phyloP scores from a whole-genome alignment of 2,888 invertebrate species.

The Deroplatys truncata region DNA sequence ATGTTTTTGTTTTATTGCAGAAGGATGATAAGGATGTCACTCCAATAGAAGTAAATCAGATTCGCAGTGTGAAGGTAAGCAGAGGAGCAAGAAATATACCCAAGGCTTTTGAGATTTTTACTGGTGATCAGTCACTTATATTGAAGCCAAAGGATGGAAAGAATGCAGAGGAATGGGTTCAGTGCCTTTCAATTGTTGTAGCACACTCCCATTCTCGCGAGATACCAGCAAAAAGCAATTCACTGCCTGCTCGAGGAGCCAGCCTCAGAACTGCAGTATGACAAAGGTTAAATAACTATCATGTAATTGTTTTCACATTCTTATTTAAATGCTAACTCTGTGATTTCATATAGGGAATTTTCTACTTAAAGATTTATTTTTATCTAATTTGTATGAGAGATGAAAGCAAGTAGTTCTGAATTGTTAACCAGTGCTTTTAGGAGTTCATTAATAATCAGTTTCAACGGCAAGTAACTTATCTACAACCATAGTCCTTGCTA shows the following conservation, averaged over 20 bases:
- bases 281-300: not conserved
- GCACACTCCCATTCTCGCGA: slow-evolving; percentile 66
- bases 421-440: too few species aligned
- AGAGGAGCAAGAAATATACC: slow-evolving; percentile 88
- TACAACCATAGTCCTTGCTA: too few species aligned
- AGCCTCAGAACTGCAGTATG: slow-evolving; percentile 27
- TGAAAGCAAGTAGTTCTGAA: too few species aligned
- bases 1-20: slow-evolving; percentile 47
- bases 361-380: too few species aligned
- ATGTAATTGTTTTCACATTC: not conserved
- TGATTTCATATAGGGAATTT: not conserved
- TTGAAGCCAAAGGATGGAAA: slow-evolving; percentile 92
- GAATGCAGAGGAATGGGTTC: slow-evolving; percentile 95
- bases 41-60: slow-evolving; percentile 84
- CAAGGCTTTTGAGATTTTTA: slow-evolving; percentile 95
- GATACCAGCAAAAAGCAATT: slow-evolving; percentile 47
- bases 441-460: too few species aligned
- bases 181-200: slow-evolving; percentile 88
- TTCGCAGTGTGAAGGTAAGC: slow-evolving; percentile 90
- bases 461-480: too few species aligned
- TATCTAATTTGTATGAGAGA: too few species aligned
- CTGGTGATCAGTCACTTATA: slow-evolving; percentile 85
- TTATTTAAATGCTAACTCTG: not conserved
- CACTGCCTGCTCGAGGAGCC: slow-evolving; percentile 47
- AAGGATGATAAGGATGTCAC: slow-evolving; percentile 61